Evolutionary conservation across 2,888 invertebrate genomes (phyloP).

Genomic region (Amiota minor): DNA sequence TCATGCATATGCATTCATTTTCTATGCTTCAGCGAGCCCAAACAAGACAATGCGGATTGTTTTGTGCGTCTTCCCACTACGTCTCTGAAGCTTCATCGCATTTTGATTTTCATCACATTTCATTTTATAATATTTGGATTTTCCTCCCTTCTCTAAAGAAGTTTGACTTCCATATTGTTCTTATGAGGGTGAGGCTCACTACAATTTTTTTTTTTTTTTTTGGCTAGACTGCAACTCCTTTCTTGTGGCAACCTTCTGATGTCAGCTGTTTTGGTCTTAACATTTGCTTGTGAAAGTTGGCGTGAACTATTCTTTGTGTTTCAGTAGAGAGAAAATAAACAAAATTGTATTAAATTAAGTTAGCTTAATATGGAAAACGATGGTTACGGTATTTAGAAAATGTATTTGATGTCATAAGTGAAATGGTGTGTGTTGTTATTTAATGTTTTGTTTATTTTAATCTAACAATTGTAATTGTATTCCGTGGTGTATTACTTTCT

Average conservation of each 20-base stretch:
- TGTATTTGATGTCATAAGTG: background rate
- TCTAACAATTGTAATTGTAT: no score
- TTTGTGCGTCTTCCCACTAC: no score
- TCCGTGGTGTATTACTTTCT: background rate
- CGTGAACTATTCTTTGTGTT: background rate
- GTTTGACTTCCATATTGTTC: no score
- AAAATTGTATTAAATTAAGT: background rate
- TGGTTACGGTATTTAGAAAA: background rate
- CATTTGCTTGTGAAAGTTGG: background rate
- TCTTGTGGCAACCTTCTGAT: background rate
- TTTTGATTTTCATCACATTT: no score
- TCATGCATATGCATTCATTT: no score
- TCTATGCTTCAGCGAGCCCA: no score
- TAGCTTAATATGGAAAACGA: background rate
- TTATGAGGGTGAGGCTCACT: no score
- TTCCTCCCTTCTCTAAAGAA: no score
- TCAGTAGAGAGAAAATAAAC: background rate
- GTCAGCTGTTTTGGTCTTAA: background rate
- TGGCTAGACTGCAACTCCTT: background rate
- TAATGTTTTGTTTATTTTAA: no score
- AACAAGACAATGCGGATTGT: no score
- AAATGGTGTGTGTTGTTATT: background rate
- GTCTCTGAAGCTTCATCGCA: no score
- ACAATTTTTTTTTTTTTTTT: conserved; percentile 1
- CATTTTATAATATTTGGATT: no score